Conservation (phyloP, 2,797 vertebrate species). For the Clarias fuscus region DNA sequence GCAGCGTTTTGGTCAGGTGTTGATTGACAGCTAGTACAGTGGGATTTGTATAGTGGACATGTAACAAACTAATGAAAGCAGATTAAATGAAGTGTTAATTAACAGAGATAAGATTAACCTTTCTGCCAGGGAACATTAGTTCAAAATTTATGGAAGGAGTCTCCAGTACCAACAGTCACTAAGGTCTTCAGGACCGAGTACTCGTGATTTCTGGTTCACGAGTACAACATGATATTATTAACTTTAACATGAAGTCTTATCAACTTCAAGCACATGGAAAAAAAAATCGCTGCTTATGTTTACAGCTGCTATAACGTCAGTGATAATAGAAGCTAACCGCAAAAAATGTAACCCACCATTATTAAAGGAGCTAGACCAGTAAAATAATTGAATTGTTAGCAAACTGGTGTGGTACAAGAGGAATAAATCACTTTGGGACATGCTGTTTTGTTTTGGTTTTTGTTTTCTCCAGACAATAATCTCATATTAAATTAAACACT, state of each 20-base stretch:
- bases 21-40: background rate
- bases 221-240: background rate
- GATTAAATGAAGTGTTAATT: background rate
- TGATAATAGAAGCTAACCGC: background rate
- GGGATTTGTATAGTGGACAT: no score
- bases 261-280: background rate
- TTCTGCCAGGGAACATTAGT: background rate
- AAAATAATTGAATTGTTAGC: background rate
- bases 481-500: background rate
- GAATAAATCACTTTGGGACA: background rate
- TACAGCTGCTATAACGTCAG: background rate
- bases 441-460: no score
- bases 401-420: conserved; percentile 1
- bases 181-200: background rate
- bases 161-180: background rate
- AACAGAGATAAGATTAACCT: background rate
- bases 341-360: background rate
- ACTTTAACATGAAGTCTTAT: background rate
- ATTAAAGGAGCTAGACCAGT: no score
- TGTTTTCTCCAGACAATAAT: background rate
- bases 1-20: background rate
- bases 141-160: background rate
- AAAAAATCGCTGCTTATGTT: background rate
- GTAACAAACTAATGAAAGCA: background rate
- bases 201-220: background rate